Evolutionary conservation across 2,113 vertebrate species (phyloP), one percentile per base, ranked within the genome.

Genomic region (Brachirus orientalis): DNA sequence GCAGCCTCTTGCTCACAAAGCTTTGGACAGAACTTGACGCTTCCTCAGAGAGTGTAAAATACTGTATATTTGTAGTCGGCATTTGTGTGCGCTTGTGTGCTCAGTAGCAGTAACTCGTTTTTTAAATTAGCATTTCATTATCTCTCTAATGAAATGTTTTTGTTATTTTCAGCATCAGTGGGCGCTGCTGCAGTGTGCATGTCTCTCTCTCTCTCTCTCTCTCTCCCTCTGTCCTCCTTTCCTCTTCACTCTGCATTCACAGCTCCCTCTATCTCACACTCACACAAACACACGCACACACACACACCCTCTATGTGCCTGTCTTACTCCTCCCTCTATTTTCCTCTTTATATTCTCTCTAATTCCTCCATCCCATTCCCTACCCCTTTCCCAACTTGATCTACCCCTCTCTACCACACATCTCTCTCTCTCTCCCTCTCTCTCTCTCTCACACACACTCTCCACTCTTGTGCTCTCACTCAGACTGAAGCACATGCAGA

Each of bases 91-190:
- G 63, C 67, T 44, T 64, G 51, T 19, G 66, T 17, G 63, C 28
- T 80, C 62, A 55, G 58, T 51, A 55, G 47, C 64, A 44, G 47
- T 13, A 82, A 78, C 67, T 83, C 80, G 68, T 70, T 72, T n/a
- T 69, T 73, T 54, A 58, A 71, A 71, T 82, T 75, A 66, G 68
- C 72, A 74, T 86, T 82, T 80, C 37, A 79, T 60, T 75, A 75
- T 80, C 60, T 14, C 36, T 52, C 57, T 76, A 75, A 80, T 83
- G 73, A 86, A 90, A 86, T 74, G 79, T 70, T 88, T 82, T 84
- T n/a, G n/a, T 88, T 80, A 79, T 86, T 86, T 91, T 88, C 77
- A 81, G 87, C 86, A 83, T 90, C 85, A 76, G 87, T 91, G 83
- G 87, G 84, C 71, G 77, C 90, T 90, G 86, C 87, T 88, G 87